Conservation (phyloP, 2,888 invertebrate genomes). For the Tetramorium bicarinatum region DNA sequence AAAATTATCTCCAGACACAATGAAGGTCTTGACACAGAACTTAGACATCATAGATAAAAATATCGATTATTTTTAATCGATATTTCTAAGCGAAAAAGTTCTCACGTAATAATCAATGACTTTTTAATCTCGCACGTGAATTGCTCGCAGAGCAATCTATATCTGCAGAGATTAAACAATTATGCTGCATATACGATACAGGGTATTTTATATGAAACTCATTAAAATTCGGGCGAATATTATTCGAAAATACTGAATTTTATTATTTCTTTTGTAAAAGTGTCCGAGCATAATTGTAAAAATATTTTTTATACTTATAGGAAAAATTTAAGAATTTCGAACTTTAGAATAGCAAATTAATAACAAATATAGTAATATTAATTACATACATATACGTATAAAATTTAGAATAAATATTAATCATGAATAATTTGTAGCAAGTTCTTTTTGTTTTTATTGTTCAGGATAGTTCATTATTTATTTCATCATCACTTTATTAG, state of each 20-base stretch:
- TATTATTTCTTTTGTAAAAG: background rate
- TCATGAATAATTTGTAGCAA: background rate
- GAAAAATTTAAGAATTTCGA: background rate
- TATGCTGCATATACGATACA: conserved; percentile 2
- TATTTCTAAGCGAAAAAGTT: background rate
- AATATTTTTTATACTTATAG: background rate
- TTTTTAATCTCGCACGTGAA: background rate
- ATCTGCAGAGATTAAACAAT: background rate
- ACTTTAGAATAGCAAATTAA: background rate
- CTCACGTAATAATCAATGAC: background rate
- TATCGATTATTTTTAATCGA: background rate
- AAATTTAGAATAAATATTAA: background rate
- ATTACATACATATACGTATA: background rate
- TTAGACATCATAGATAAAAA: background rate
- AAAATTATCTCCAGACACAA: background rate
- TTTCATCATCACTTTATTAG: background rate
- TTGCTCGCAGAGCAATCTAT: background rate
- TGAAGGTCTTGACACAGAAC: background rate
- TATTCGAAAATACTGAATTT: background rate
- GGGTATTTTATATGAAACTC: conserved; percentile 27
- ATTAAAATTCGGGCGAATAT: background rate
- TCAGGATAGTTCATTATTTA: background rate
- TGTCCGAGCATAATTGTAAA: background rate
- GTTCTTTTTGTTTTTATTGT: background rate
- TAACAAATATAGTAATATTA: background rate